These are phyloP conservation scores for Aphelinus atriplicis DNA, from an alignment of 1,140 invertebrate species.

Conservation along the genomic window DNA sequence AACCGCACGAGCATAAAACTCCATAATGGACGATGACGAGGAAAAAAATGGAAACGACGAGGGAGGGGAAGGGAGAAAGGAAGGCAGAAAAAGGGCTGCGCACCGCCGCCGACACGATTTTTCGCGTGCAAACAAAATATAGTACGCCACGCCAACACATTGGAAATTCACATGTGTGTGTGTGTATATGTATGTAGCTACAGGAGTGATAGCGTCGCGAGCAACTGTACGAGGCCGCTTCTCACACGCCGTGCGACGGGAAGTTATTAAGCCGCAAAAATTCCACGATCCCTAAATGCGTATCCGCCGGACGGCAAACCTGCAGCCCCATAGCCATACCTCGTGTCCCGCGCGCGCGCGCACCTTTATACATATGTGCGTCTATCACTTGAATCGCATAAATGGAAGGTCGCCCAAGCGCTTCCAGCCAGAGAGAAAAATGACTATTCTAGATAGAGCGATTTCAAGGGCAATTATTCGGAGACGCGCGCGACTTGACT, in stretches of 20 bases:
- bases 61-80: too few relatives aligned
- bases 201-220: too few relatives aligned
- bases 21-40: too few relatives aligned
- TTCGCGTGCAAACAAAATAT: constrained; percentile 12
- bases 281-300: constrained; percentile 26
- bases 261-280: constrained; percentile 31
- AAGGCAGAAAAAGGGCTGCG: too few relatives aligned
- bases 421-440: too few relatives aligned
- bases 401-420: constrained; percentile 6
- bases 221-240: neutral
- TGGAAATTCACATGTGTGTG: neutral
- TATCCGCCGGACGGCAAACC: constrained; percentile 21
- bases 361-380: too few relatives aligned
- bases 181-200: too few relatives aligned
- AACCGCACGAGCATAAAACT: too few relatives aligned
- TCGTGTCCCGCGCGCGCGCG: neutral
- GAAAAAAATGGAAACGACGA: too few relatives aligned
- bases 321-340: too few relatives aligned
- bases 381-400: neutral
- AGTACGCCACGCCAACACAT: neutral
- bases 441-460: constrained; percentile 16
- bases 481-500: too few relatives aligned
- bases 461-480: constrained; percentile 24
- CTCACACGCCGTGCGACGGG: constrained; percentile 14
- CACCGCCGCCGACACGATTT: neutral